Base-by-base conservation (phyloP, 2,888 invertebrate species). In the Rhyacophila evoluta region DNA sequence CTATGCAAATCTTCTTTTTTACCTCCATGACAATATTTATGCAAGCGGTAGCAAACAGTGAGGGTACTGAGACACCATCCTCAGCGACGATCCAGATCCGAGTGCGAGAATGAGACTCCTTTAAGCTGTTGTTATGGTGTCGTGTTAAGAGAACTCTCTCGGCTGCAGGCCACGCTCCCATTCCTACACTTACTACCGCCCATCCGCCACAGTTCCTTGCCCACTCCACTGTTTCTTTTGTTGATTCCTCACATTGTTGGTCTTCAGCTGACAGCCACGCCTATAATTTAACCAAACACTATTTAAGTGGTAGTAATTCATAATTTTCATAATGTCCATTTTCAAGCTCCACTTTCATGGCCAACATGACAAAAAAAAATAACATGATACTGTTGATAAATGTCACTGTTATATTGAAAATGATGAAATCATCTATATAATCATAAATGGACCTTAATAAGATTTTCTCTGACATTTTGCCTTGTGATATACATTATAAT, bases 1-100 rank as follows among this genome's bases (percentile, higher is more conserved):
- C n/a, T n/a, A n/a, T n/a, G n/a, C 6, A 33, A 33, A 6, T 33
- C 29, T 33, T 33, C 37, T 27, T 36, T 55, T 29, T 84, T 82
- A 89, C 90, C 85, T 90, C 90, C 15, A 89, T 85, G 70, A 89
- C 85, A 15, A 90, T 87, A 81, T 96, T 96, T 27, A 96, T 89
- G 85, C 95, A 95, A 74, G 92, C 92, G 85, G 94, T 94, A 5
- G 95, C 91, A 38, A 97, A 89, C 11, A 94, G 91, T 2, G 93
- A 90, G 10, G 95, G 94, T 84, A 97, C 94, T 41, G 91, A 90
- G 0, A 92, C 91, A 81, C 95, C 94, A 0, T 95, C 93, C 86
- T 98, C 97, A 0, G 96, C 93, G 5, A 97, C 93, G 79, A 98
- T 88, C 97, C 97, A 98, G 38, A 98, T 87, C 28, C 91, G 89